These are phyloP conservation scores for Rattus rattus DNA, from an alignment of 2,113 vertebrate species.

Conservation along the genomic window DNA sequence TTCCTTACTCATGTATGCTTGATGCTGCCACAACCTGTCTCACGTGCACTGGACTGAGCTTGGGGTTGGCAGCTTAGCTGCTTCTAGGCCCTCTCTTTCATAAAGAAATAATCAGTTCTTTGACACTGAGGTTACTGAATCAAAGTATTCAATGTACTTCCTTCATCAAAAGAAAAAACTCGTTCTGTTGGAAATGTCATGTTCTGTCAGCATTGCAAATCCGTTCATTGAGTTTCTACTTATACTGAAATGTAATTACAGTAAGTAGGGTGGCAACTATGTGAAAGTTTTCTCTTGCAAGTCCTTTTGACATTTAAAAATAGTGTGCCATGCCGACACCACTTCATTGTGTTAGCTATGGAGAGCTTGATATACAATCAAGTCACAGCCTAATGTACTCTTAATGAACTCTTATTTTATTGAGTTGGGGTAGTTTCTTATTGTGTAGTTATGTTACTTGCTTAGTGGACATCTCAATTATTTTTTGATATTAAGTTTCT, in stretches of 20 bases:
- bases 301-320: conserved; percentile 77
- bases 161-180: conserved; percentile 46
- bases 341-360: conserved; percentile 76
- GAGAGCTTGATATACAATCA: conserved; percentile 77
- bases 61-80: conserved; percentile 13
- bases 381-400: conserved; percentile 53
- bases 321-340: conserved; percentile 67
- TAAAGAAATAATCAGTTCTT: conserved; percentile 52
- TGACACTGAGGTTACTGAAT: conserved; percentile 52
- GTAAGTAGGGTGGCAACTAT: conserved; percentile 75
- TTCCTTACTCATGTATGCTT: not conserved
- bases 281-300: conserved; percentile 76
- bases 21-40: not conserved
- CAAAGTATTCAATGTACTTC: conserved; percentile 42
- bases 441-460: conserved; percentile 42
- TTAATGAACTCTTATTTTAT: conserved; percentile 68
- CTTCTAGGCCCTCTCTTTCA: not conserved
- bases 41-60: not conserved
- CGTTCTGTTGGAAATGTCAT: conserved; percentile 51
- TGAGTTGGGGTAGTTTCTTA: conserved; percentile 61
- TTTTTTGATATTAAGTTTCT: not conserved
- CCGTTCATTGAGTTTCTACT: conserved; percentile 80
- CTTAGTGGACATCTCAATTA: conserved; percentile 60
- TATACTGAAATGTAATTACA: conserved; percentile 76
- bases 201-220: conserved; percentile 47